Percentiles rank a stretch among this genome's conserved stretches.
Conservation (phyloP, 2,797 vertebrate genomes). For the Carcharodon carcharias region DNA sequence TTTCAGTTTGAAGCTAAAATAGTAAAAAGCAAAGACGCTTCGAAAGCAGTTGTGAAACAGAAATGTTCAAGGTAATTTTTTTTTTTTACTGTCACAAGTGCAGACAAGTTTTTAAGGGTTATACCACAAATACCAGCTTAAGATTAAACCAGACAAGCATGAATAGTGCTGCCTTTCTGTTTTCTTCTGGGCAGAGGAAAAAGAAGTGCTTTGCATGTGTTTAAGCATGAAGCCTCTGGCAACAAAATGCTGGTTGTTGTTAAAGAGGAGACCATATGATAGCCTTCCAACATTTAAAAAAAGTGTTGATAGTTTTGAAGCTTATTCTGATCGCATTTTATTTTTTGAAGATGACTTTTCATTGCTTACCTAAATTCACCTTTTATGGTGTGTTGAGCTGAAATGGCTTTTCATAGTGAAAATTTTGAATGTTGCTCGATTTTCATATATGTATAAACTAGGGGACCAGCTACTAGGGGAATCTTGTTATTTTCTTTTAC, state of each 20-base stretch:
- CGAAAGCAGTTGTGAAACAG: slow-evolving; percentile 68
- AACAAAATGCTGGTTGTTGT: neutral
- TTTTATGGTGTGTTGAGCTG: neutral
- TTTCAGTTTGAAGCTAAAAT: slow-evolving; percentile 77
- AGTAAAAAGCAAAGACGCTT: slow-evolving; percentile 56
- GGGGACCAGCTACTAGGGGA: neutral
- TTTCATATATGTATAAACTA: neutral
- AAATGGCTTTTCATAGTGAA: neutral
- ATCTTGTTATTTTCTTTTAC: no score
- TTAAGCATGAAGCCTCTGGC: neutral
- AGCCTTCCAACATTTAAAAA: neutral
- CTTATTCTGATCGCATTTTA: neutral
- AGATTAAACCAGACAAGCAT: neutral
- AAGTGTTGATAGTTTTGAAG: neutral
- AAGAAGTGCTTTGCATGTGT: neutral
- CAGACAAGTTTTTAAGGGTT: neutral
- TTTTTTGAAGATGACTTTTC: neutral
- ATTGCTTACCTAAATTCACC: neutral
- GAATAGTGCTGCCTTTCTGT: neutral
- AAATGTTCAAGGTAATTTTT: slow-evolving; percentile 74
- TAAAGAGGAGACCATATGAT: neutral
- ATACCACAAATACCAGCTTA: neutral
- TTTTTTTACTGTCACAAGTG: no score
- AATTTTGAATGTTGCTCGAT: neutral
- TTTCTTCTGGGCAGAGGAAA: neutral